These are phyloP conservation scores for Lepisosteus osseus DNA, from an alignment of 2,113 vertebrate genomes.

Conservation along the genomic window DNA sequence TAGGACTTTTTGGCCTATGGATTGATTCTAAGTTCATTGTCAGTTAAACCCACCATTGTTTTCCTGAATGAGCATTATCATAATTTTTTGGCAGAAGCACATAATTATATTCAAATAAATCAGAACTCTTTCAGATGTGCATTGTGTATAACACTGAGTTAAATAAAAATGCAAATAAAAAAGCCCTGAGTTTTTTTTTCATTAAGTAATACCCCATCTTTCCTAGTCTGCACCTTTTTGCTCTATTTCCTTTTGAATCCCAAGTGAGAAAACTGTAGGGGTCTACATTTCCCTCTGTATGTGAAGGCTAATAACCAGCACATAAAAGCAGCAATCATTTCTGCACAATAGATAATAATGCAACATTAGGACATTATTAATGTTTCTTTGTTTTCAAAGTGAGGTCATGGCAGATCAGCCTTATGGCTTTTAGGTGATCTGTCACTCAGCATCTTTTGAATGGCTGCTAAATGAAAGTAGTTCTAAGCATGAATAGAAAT, in stretches of 20 bases:
- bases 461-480: no score
- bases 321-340: neutral
- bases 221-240: no score
- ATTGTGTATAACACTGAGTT: constrained; percentile 54
- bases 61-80: constrained; percentile 55
- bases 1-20: constrained; percentile 24
- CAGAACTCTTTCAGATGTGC: constrained; percentile 40
- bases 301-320: no score
- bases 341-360: neutral
- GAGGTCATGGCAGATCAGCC: no score
- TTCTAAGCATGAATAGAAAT: no score
- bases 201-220: constrained; percentile 40
- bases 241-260: no score
- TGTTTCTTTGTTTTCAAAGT: neutral
- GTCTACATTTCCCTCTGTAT: no score
- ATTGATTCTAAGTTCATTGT: constrained; percentile 47
- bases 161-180: constrained; percentile 36
- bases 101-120: constrained; percentile 49
- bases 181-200: constrained; percentile 29
- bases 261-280: no score
- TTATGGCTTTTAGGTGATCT: no score
- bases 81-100: constrained; percentile 51
- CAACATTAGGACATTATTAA: constrained; percentile 6
- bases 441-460: no score
- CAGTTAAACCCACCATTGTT: constrained; percentile 57